These are phyloP conservation scores for Rhinolophus sinicus DNA, from an alignment of 2,113 vertebrate genomes.

Conservation along the genomic window DNA sequence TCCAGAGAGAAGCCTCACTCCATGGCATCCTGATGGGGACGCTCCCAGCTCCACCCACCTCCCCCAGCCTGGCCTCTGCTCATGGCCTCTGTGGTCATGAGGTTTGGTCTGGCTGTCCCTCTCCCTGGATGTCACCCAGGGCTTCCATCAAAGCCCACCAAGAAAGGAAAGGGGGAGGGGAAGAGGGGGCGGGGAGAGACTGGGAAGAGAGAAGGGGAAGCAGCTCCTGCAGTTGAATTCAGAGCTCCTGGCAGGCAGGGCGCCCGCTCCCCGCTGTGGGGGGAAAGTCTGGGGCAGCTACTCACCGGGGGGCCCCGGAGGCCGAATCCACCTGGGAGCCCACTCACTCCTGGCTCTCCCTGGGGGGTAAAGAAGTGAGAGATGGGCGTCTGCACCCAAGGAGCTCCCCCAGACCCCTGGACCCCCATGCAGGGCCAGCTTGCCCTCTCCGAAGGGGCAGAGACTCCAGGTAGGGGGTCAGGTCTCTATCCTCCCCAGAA, in stretches of 20 bases:
- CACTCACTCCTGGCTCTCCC: slow-evolving; percentile 95
- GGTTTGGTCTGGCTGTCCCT: background rate
- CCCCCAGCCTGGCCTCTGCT: accelerated
- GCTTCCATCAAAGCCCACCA: background rate
- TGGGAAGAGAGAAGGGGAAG: no score
- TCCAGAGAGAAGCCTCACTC: background rate
- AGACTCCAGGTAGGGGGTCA: background rate
- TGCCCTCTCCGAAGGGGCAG: background rate
- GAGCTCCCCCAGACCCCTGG: background rate
- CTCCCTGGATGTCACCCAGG: no score
- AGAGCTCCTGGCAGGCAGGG: background rate
- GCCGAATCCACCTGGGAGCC: slow-evolving; percentile 92
- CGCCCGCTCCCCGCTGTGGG: accelerated
- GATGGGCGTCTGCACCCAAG: background rate
- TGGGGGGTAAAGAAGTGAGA: slow-evolving; percentile 68
- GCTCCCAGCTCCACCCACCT: accelerated
- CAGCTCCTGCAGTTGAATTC: background rate
- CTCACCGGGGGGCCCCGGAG: slow-evolving; percentile 93
- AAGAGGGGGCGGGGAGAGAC: no score
- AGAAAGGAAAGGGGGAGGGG: no score
- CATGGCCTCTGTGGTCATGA: background rate
- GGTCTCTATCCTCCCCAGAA: background rate
- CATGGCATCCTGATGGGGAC: background rate
- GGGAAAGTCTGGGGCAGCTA: slow-evolving; percentile 44
- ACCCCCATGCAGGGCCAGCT: background rate